phyloP scores from a whole-genome alignment of 1,140 invertebrate species.

The Brachionus koreanus region DNA sequence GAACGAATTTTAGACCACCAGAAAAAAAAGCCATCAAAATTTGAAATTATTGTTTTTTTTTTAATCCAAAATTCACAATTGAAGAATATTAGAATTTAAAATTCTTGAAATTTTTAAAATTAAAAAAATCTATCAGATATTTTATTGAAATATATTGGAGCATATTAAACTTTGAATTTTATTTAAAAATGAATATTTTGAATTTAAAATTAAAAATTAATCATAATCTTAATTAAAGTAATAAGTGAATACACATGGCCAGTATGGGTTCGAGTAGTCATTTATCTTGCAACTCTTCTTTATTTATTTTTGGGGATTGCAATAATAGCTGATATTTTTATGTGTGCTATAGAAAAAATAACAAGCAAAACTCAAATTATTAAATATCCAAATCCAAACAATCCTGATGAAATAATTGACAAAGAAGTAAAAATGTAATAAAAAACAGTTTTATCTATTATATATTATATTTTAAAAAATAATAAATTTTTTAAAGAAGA shows the following conservation, averaged over 20 bases:
- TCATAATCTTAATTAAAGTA: constrained; percentile 49
- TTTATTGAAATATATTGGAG: too few species aligned
- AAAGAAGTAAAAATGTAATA: constrained; percentile 52
- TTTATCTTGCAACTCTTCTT: constrained; percentile 63
- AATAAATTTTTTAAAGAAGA: neutral
- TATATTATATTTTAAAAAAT: neutral
- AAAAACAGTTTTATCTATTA: neutral
- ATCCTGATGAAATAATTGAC: constrained; percentile 47
- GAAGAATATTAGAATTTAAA: too few species aligned
- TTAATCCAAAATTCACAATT: too few species aligned
- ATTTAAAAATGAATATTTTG: too few species aligned
- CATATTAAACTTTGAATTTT: too few species aligned
- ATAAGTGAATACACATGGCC: constrained; percentile 63
- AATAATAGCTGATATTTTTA: constrained; percentile 65
- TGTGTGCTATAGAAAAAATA: constrained; percentile 67
- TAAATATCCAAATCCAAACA: constrained; percentile 50
- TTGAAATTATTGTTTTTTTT: too few species aligned
- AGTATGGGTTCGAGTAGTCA: constrained; percentile 53
- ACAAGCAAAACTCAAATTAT: constrained; percentile 65
- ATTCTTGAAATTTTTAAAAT: too few species aligned
- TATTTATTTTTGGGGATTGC: constrained; percentile 64
- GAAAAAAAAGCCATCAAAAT: too few species aligned
- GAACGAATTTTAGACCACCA: too few species aligned
- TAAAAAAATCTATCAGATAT: too few species aligned
- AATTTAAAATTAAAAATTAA: too few species aligned